Percentiles rank a stretch among this genome's conserved stretches.
Evolutionary conservation across 2,113 vertebrate genomes (phyloP).

Genomic region (Brevimyrus niger): DNA sequence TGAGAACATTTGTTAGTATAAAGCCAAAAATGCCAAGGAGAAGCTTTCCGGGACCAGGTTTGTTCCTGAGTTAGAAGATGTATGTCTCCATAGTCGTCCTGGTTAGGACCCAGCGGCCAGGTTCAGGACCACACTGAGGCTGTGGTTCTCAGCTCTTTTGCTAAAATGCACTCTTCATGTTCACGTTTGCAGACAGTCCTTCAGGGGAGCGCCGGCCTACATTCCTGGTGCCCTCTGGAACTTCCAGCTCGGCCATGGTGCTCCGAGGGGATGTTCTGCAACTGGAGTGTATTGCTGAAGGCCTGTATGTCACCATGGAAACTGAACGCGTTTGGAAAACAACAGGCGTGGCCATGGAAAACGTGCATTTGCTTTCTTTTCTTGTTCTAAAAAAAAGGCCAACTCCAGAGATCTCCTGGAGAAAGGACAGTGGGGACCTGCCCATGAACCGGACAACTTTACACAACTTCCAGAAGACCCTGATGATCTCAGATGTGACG

Average conservation of each 20-base stretch:
- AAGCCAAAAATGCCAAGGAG: neutral
- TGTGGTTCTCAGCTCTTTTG: neutral
- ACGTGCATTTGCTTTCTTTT: neutral
- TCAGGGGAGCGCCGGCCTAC: slow-evolving; percentile 68
- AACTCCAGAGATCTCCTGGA: slow-evolving; percentile 82
- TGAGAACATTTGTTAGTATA: neutral
- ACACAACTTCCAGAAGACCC: slow-evolving; percentile 79
- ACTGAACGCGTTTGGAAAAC: neutral
- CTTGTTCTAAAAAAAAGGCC: slow-evolving; percentile 59
- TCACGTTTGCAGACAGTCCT: slow-evolving; percentile 64
- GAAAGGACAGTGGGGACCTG: slow-evolving; percentile 76
- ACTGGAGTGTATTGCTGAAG: slow-evolving; percentile 88
- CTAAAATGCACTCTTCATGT: neutral
- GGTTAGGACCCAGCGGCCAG: neutral
- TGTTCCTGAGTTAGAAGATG: neutral
- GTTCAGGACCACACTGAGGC: neutral
- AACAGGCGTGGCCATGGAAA: no score
- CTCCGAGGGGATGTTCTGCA: slow-evolving; percentile 79
- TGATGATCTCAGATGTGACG: slow-evolving; percentile 76
- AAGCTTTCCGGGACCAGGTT: neutral
- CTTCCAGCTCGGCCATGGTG: slow-evolving; percentile 75
- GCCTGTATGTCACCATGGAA: slow-evolving; percentile 71
- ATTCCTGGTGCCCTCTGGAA: slow-evolving; percentile 73
- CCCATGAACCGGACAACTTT: slow-evolving; percentile 66
- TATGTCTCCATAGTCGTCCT: neutral